A percentile compares a stretch with the other conserved stretches of the same genome.
Conservation (phyloP, 1,140 invertebrate species). For the Dendroctonus valens region DNA sequence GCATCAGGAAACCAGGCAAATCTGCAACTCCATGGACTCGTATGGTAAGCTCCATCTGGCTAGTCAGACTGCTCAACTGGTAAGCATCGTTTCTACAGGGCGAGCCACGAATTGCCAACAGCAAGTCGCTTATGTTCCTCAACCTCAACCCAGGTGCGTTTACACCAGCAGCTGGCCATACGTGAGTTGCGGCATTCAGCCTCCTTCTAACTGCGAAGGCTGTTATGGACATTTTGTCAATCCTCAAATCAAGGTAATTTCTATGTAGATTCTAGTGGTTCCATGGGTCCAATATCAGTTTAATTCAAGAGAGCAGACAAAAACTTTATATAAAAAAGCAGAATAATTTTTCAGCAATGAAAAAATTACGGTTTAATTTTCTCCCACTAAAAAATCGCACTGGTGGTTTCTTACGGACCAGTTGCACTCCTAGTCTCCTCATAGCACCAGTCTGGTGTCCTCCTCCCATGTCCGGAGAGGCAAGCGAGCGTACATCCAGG, state of each 20-base stretch:
- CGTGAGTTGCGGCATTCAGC: constrained; percentile 40
- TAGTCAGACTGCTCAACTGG: not conserved
- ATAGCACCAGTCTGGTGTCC: too few relatives aligned
- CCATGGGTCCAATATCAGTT: too few relatives aligned
- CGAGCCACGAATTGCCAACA: constrained; percentile 37
- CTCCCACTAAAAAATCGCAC: too few relatives aligned
- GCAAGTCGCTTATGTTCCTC: constrained; percentile 46
- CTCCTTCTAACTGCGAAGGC: constrained; percentile 39
- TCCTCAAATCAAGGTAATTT: constrained; percentile 13
- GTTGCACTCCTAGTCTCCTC: too few relatives aligned
- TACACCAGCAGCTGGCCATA: constrained; percentile 47
- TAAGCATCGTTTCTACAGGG: not conserved
- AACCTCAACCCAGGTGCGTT: constrained; percentile 45
- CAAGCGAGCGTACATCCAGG: too few relatives aligned
- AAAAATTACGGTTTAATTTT: too few relatives aligned
- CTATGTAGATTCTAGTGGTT: too few relatives aligned
- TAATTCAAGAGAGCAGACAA: too few relatives aligned
- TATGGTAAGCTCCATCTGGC: constrained; percentile 2
- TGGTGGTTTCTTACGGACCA: too few relatives aligned
- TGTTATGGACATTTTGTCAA: constrained; percentile 45
- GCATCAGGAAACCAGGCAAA: constrained; percentile 42
- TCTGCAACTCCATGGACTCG: constrained; percentile 37
- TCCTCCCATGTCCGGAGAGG: too few relatives aligned
- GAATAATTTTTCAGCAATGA: too few relatives aligned
- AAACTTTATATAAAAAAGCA: too few relatives aligned